Conservation (phyloP, 2,113 vertebrate species). For the Zosterops lateralis region DNA sequence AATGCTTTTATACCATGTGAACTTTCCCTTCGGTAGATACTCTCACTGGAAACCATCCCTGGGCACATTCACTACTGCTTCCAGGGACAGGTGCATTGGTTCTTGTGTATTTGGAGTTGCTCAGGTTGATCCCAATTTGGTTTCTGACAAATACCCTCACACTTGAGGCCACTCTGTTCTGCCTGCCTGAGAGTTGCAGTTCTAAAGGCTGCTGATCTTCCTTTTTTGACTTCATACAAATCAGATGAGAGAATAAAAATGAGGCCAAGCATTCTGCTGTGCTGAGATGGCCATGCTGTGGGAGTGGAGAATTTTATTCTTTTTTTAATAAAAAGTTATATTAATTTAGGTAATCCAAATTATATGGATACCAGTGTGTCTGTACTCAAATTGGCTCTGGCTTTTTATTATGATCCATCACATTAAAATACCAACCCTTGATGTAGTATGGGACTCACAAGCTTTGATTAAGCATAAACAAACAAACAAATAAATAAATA, state of each 20-base stretch:
- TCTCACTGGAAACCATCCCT: neutral
- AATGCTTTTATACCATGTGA: neutral
- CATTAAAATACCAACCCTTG: slow-evolving; percentile 51
- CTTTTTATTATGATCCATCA: slow-evolving; percentile 24
- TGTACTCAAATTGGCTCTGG: neutral
- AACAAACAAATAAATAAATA: slow-evolving; percentile 47
- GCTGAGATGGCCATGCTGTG: neutral
- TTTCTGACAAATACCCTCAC: neutral
- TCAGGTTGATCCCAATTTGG: neutral
- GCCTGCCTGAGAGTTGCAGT: neutral
- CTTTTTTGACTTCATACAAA: neutral
- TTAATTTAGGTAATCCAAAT: slow-evolving; percentile 6
- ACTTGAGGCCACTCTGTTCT: neutral
- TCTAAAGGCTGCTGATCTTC: neutral
- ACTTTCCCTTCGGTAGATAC: neutral
- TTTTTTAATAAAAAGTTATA: neutral
- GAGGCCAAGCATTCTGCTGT: neutral
- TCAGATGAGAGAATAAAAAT: neutral
- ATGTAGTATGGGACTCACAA: neutral
- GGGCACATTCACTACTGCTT: neutral
- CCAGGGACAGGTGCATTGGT: neutral
- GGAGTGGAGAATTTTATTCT: neutral
- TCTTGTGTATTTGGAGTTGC: neutral
- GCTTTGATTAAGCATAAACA: slow-evolving; percentile 55
- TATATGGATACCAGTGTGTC: neutral